These are phyloP conservation scores for Carpatolechia fugitivella DNA, from an alignment of 2,888 invertebrate species.

Conservation along the genomic window DNA sequence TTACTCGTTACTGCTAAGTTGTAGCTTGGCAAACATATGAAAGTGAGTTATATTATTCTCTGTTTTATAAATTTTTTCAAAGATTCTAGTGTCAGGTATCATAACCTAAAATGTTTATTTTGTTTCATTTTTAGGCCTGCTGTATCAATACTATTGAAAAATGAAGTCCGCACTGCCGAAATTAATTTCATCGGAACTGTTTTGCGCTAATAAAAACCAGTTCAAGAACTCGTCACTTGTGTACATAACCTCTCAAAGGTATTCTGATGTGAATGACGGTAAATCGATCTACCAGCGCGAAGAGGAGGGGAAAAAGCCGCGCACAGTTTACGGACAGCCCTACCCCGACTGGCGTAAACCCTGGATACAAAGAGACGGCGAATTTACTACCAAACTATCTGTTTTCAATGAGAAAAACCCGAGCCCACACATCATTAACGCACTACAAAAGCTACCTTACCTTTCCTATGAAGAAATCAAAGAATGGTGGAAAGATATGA, in stretches of 20 bases:
- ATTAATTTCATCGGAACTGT: neutral
- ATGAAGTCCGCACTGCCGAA: neutral
- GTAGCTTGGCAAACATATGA: too few species aligned
- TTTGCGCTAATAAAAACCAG: neutral
- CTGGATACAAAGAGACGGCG: conserved; percentile 16
- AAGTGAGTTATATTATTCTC: too few species aligned
- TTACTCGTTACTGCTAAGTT: too few species aligned
- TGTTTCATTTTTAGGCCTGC: neutral
- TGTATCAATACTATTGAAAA: neutral
- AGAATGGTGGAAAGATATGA: conserved; percentile 78
- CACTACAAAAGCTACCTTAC: conserved; percentile 75
- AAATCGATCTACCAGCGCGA: conserved; percentile 11
- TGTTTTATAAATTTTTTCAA: too few species aligned
- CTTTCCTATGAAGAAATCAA: conserved; percentile 69
- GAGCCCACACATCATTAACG: conserved; percentile 53
- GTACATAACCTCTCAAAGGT: conserved; percentile 8
- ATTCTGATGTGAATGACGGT: conserved; percentile 6
- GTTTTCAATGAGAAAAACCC: conserved; percentile 71
- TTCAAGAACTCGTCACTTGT: neutral
- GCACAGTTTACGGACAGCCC: conserved; percentile 45
- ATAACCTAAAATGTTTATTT: too few species aligned
- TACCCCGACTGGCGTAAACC: conserved; percentile 34
- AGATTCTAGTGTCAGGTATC: too few species aligned
- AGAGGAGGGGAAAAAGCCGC: conserved; percentile 19
- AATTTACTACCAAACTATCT: conserved; percentile 67